These are phyloP conservation scores for Apostichopus californicus DNA, from an alignment of 35 echinoderm and acorn worm genomes.

Conservation along the genomic window DNA sequence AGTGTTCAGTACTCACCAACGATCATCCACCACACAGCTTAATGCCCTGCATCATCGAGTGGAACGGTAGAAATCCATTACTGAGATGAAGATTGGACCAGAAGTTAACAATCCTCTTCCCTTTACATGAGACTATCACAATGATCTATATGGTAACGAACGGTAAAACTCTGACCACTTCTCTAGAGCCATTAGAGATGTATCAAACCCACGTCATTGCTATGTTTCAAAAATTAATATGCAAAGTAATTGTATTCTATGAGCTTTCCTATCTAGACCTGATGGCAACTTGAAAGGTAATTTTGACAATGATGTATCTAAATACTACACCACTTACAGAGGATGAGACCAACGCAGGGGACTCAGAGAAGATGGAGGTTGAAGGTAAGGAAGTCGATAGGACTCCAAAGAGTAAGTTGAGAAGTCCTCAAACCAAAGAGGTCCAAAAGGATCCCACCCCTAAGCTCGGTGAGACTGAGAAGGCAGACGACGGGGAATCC, in stretches of 20 bases:
- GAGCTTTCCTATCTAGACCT: slow-evolving; percentile 34
- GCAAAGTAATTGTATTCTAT: slow-evolving; percentile 30
- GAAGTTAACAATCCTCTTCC: background rate
- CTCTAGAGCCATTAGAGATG: background rate
- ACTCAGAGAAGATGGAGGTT: slow-evolving; percentile 43
- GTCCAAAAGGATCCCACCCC: slow-evolving; percentile 30
- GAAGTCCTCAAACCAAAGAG: background rate
- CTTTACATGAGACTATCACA: background rate
- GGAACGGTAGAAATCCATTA: background rate
- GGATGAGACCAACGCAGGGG: background rate
- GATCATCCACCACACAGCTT: too few relatives aligned
- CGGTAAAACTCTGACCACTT: slow-evolving; percentile 21
- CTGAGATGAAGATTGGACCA: background rate
- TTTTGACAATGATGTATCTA: slow-evolving; percentile 45
- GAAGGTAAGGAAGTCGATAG: slow-evolving; percentile 32
- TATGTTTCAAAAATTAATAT: background rate
- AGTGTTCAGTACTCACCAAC: too few relatives aligned
- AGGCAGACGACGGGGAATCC: slow-evolving; percentile 76
- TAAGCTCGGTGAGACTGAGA: slow-evolving; percentile 43
- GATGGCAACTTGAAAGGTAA: background rate
- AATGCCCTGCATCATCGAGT: too few relatives aligned
- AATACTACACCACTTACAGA: slow-evolving; percentile 56
- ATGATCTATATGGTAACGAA: background rate
- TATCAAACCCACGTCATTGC: background rate
- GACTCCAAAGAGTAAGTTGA: slow-evolving; percentile 25